Evolutionary conservation across 2,888 invertebrate species (phyloP).

Genomic region (Dasypogon diadema): DNA sequence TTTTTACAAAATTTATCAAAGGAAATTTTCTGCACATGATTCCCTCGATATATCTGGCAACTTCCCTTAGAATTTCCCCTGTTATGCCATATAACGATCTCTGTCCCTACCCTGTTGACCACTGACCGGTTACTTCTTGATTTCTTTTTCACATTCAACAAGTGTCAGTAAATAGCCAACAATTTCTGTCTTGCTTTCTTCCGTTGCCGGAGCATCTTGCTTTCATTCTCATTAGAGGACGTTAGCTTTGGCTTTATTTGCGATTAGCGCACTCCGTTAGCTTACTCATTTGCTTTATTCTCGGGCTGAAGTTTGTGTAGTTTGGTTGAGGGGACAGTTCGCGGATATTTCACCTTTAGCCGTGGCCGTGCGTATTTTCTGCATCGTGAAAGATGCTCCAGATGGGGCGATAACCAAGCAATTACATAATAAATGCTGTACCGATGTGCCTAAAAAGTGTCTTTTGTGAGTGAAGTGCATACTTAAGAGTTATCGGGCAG

Average conservation of each 20-base stretch:
- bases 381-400: background rate
- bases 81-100: background rate
- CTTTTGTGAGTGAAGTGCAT: background rate
- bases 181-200: conserved; percentile 8
- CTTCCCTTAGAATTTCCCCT: background rate
- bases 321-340: background rate
- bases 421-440: conserved; percentile 37
- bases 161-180: conserved; percentile 18
- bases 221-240: background rate
- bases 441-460: conserved; percentile 33
- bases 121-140: background rate
- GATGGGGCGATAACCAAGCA: background rate
- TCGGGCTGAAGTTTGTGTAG: conserved; percentile 4
- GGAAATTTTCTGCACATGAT: too few species aligned
- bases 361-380: background rate
- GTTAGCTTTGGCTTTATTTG: background rate
- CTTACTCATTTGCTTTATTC: conserved; percentile 32
- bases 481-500: background rate
- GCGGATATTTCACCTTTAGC: too few species aligned
- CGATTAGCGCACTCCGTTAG: background rate
- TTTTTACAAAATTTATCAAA: too few species aligned
- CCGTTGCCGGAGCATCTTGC: background rate
- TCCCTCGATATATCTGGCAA: background rate
- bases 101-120: background rate
- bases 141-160: conserved; percentile 29